These are phyloP conservation scores for Lithobates sylvaticus DNA, from an alignment of 2,797 vertebrate genomes.

Conservation along the genomic window DNA sequence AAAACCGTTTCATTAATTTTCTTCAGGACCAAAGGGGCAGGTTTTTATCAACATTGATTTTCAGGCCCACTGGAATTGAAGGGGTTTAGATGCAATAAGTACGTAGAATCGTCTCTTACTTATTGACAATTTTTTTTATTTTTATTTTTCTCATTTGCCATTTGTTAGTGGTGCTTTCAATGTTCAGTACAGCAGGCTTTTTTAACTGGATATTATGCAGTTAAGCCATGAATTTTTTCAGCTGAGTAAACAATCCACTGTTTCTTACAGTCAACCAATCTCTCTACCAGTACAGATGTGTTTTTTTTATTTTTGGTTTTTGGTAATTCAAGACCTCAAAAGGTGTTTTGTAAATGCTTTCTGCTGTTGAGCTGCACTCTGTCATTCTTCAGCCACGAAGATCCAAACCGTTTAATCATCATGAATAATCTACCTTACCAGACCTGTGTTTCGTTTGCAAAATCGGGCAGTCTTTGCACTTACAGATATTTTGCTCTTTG, in stretches of 20 bases:
- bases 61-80: constrained; percentile 14
- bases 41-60: neutral
- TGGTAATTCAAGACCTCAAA: constrained; percentile 10
- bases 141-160: constrained; percentile 3
- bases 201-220: too few species aligned
- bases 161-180: constrained; percentile 38
- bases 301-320: neutral
- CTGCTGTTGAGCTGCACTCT: neutral
- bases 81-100: constrained; percentile 19
- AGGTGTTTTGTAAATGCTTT: constrained; percentile 25
- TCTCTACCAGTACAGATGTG: neutral
- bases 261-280: neutral
- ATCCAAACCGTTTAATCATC: neutral
- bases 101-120: neutral
- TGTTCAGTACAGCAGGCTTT: constrained; percentile 1
- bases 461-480: constrained; percentile 4
- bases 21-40: constrained; percentile 57
- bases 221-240: neutral
- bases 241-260: neutral
- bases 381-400: neutral
- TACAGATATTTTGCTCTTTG: constrained; percentile 3
- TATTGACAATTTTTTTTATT: neutral
- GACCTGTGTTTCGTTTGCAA: neutral
- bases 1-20: constrained; percentile 27
- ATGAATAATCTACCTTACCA: neutral